Percentiles rank a stretch among this genome's conserved stretches.
phyloP scores from a whole-genome alignment of 2,113 vertebrate genomes.

The Chunga burmeisteri region DNA sequence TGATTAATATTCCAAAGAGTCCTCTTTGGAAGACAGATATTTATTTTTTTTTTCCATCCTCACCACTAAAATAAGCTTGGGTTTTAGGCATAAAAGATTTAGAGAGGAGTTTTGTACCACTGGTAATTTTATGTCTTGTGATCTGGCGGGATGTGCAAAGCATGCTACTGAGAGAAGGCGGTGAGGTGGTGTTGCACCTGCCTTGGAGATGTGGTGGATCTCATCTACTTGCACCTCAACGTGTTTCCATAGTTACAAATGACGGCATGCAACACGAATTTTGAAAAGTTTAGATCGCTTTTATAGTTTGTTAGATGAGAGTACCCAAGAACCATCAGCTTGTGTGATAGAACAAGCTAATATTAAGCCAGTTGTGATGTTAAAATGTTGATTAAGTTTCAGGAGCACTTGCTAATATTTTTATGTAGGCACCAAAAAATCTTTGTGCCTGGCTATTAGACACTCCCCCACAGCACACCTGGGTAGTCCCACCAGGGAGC shows the following conservation, averaged over 20 bases:
- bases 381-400: background rate
- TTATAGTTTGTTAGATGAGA: background rate
- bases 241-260: background rate
- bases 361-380: background rate
- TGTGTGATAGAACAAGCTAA: background rate
- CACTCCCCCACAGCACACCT: background rate
- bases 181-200: background rate
- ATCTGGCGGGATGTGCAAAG: background rate
- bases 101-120: background rate
- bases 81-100: background rate
- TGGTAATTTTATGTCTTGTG: background rate
- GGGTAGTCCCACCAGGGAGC: background rate
- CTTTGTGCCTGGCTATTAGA: background rate
- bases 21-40: background rate
- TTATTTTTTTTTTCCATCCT: background rate
- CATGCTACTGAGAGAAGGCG: background rate
- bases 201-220: background rate
- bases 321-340: background rate
- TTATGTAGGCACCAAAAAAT: background rate
- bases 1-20: background rate
- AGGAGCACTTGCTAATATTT: background rate
- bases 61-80: background rate
- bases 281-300: background rate
- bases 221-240: background rate
- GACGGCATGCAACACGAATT: background rate